phyloP scores from a whole-genome alignment of 2,113 vertebrate genomes.

The Haliaeetus leucogaster region DNA sequence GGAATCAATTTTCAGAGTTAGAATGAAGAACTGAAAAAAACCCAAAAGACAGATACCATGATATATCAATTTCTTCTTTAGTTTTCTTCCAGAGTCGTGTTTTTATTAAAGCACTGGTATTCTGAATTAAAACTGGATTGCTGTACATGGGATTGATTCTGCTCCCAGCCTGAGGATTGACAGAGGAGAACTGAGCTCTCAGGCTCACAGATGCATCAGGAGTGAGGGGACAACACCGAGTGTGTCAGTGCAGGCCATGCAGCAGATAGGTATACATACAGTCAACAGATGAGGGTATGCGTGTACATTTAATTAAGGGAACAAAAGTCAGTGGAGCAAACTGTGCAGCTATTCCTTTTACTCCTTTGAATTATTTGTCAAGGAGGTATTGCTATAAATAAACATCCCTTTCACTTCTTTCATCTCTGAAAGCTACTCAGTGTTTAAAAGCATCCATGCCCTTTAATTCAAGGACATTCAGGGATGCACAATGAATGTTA shows the following conservation, averaged over 20 bases:
- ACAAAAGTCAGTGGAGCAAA: constrained; percentile 9
- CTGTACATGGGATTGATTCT: not conserved
- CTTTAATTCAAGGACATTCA: constrained; percentile 26
- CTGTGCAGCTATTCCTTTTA: not conserved
- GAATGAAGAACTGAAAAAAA: not conserved
- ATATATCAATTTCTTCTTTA: not conserved
- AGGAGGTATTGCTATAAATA: not conserved
- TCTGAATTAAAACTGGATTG: not conserved
- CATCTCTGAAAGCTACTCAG: not conserved
- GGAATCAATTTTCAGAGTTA: not conserved
- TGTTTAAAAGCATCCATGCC: constrained; percentile 9
- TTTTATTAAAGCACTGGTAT: not conserved
- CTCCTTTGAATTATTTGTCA: not conserved
- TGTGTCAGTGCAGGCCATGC: not conserved
- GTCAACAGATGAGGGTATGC: not conserved
- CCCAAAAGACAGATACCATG: not conserved
- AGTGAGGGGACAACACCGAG: not conserved
- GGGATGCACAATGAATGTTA: constrained; percentile 11
- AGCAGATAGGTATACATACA: not conserved
- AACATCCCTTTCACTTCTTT: not conserved
- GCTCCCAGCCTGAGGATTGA: not conserved
- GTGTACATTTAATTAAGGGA: not conserved
- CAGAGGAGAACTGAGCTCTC: not conserved
- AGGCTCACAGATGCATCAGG: not conserved
- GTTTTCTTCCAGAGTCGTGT: not conserved